Conservation (phyloP, 2,797 vertebrate genomes). For the Rhadinocentrus ornatus region DNA sequence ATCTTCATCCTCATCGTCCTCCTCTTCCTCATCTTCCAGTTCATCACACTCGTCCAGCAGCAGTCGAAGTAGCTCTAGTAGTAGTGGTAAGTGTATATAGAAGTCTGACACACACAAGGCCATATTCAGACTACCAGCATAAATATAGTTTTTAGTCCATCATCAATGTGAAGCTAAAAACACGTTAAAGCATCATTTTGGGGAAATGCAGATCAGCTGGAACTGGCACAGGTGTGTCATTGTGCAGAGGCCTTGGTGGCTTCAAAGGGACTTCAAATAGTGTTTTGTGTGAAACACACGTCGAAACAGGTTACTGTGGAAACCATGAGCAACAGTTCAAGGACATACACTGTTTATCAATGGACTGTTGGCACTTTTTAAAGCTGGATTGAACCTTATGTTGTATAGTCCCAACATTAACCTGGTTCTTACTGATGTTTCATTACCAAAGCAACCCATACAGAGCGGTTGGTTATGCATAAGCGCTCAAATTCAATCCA, state of each 20-base stretch:
- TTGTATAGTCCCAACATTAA: background rate
- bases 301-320: background rate
- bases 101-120: background rate
- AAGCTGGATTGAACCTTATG: background rate
- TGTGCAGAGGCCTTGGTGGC: background rate
- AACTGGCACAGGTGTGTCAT: background rate
- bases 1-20: constrained; percentile 69
- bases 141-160: background rate
- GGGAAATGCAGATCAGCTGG: background rate
- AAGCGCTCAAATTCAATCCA: background rate
- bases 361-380: background rate
- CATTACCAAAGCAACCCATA: background rate
- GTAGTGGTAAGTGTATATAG: constrained; percentile 68
- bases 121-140: background rate
- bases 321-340: background rate
- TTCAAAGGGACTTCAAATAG: background rate
- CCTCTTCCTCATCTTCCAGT: constrained; percentile 75
- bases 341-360: background rate
- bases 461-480: background rate
- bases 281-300: background rate
- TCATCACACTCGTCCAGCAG: constrained; percentile 82
- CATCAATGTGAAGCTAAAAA: background rate
- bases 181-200: background rate
- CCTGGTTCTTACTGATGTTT: background rate
- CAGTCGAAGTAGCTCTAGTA: constrained; percentile 85